phyloP scores from a whole-genome alignment of 1,140 invertebrate species.

The Cotesia chilonis region DNA sequence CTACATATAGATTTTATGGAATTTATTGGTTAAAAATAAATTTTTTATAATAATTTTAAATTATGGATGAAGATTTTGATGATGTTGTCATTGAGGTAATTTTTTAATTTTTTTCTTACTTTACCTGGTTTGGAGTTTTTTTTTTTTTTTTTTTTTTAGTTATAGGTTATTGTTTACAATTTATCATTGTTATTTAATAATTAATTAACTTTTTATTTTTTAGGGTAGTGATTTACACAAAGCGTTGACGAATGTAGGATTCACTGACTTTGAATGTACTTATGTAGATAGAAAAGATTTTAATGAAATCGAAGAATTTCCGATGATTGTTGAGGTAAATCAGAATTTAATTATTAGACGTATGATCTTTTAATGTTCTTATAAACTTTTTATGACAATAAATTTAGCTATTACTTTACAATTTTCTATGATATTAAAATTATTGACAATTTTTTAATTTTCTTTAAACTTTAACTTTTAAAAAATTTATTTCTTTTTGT shows the following conservation, averaged over 20 bases:
- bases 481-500: constrained; percentile 39
- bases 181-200: constrained; percentile 9
- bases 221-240: constrained; percentile 56
- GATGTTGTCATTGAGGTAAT: constrained; percentile 53
- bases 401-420: no score
- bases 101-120: background rate
- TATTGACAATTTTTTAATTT: no score
- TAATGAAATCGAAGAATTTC: constrained; percentile 1
- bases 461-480: no score
- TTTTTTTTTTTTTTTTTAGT: background rate
- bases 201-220: constrained; percentile 14
- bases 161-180: constrained; percentile 6
- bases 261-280: constrained; percentile 54
- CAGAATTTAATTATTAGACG: no score
- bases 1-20: background rate
- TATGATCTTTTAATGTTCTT: no score
- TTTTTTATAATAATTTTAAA: background rate
- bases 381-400: no score
- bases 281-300: constrained; percentile 35
- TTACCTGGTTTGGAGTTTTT: background rate
- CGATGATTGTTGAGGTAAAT: constrained; percentile 31
- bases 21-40: background rate
- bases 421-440: no score
- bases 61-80: constrained; percentile 35
- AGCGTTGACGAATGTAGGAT: constrained; percentile 52